Conservation (phyloP, 2,888 invertebrate genomes). For the Luperina nickerlii region DNA sequence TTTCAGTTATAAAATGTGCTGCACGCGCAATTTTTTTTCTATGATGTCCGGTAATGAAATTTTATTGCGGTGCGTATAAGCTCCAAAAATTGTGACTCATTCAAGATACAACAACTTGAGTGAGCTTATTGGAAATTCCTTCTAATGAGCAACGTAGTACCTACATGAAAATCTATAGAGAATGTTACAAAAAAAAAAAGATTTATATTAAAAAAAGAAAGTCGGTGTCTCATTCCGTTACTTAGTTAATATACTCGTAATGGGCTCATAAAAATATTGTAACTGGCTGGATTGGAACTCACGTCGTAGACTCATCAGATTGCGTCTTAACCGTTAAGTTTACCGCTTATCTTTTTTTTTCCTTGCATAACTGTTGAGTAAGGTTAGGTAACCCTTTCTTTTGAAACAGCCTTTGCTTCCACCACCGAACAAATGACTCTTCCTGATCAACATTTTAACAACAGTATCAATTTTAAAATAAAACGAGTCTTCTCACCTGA, state of each 20-base stretch:
- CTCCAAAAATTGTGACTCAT: too few relatives aligned
- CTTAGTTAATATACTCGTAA: not conserved
- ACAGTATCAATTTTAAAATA: conserved; percentile 37
- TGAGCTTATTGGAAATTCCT: too few relatives aligned
- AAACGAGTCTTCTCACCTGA: not conserved
- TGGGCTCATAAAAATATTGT: not conserved
- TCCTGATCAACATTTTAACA: conserved; percentile 36
- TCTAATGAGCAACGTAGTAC: too few relatives aligned
- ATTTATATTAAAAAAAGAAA: too few relatives aligned
- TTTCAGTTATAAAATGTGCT: not conserved
- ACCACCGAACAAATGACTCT: not conserved
- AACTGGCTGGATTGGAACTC: not conserved
- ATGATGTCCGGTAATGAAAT: too few relatives aligned
- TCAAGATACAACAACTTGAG: too few relatives aligned
- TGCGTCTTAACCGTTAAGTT: not conserved
- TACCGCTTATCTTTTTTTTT: not conserved
- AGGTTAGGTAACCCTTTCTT: not conserved
- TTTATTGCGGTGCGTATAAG: too few relatives aligned
- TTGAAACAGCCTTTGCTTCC: too few relatives aligned
- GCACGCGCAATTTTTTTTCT: not conserved
- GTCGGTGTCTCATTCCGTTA: not conserved
- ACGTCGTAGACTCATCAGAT: not conserved
- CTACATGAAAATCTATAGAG: too few relatives aligned
- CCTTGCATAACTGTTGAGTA: not conserved
- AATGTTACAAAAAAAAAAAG: too few relatives aligned